A percentile compares a stretch with the other conserved stretches of the same genome.
Conservation (phyloP, 2,888 invertebrate genomes). For the Buathra laborator region DNA sequence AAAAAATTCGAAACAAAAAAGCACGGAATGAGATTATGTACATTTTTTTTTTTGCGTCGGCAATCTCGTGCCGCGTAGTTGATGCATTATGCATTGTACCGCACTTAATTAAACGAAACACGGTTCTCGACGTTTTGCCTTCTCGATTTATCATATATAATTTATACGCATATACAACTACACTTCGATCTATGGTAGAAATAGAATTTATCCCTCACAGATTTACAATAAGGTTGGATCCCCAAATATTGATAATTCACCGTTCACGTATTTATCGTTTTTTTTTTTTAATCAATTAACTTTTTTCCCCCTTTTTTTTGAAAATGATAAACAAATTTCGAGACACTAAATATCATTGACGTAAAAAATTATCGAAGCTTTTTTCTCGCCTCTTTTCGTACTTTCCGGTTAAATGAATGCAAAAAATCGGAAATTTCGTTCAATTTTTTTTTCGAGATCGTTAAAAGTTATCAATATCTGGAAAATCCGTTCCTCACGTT, state of each 20-base stretch:
- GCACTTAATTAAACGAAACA: slow-evolving; percentile 9
- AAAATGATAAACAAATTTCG: neutral
- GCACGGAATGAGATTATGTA: slow-evolving; percentile 40
- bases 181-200: slow-evolving; percentile 23
- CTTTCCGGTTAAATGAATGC: no score
- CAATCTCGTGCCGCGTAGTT: slow-evolving; percentile 11
- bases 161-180: slow-evolving; percentile 23
- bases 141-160: slow-evolving; percentile 30
- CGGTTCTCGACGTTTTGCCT: slow-evolving; percentile 6
- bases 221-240: slow-evolving; percentile 24
- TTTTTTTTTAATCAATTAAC: slow-evolving; percentile 14
- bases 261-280: slow-evolving; percentile 8
- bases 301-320: neutral
- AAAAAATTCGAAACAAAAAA: slow-evolving; percentile 11
- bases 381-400: no score
- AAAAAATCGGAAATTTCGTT: neutral
- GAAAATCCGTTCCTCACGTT: neutral
- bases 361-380: no score
- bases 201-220: slow-evolving; percentile 30
- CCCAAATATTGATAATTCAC: slow-evolving; percentile 26
- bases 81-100: slow-evolving; percentile 20
- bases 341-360: neutral
- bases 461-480: neutral
- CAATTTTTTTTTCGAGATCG: neutral
- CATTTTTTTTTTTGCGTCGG: slow-evolving; percentile 35